Evolutionary conservation across 2,888 invertebrate species (phyloP).

Genomic region (Tetrapedia diversipes): DNA sequence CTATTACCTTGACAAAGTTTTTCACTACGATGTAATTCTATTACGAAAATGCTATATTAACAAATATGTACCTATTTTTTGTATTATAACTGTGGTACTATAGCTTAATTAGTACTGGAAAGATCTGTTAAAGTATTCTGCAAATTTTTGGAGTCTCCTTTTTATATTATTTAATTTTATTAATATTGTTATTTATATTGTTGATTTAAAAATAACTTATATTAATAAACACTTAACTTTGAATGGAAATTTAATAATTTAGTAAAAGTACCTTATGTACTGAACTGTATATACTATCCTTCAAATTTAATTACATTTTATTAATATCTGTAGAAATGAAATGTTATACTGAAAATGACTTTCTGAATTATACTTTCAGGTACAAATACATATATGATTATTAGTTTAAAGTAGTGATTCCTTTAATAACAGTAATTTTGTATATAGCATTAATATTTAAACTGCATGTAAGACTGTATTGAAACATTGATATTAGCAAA

Average conservation of each 20-base stretch:
- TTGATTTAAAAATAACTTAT: background rate
- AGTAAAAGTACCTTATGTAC: background rate
- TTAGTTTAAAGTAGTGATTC: background rate
- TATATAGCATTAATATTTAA: background rate
- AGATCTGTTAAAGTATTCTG: background rate
- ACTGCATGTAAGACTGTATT: background rate
- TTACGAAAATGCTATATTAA: constrained; percentile 11
- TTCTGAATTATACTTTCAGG: constrained; percentile 9
- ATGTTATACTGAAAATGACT: background rate
- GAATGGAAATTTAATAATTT: background rate
- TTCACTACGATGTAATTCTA: background rate
- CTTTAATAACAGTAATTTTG: background rate
- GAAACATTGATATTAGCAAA: no score
- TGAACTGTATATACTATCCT: background rate
- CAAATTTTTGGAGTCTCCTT: constrained; percentile 17
- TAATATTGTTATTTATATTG: no score
- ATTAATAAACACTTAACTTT: background rate
- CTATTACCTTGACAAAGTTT: constrained; percentile 13
- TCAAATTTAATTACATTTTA: background rate
- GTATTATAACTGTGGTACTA: constrained; percentile 2
- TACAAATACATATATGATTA: constrained; percentile 1
- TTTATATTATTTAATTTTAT: background rate
- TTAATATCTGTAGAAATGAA: background rate
- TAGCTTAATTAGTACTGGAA: constrained; percentile 13
- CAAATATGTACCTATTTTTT: constrained; percentile 1